A percentile compares a stretch with the other conserved stretches of the same genome.
Evolutionary conservation across 2,888 invertebrate genomes (phyloP).

Genomic region (Pherbina coryleti): DNA sequence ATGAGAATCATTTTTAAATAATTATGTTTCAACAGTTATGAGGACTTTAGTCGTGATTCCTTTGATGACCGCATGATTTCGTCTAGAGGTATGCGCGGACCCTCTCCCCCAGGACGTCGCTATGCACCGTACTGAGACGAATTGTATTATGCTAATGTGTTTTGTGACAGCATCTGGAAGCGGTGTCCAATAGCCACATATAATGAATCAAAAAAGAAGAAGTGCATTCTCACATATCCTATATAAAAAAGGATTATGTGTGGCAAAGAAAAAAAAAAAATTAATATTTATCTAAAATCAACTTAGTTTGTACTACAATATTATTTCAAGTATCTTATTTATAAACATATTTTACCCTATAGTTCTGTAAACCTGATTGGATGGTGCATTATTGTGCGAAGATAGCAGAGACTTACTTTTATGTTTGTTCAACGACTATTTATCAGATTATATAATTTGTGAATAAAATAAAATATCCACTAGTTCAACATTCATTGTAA

Average conservation of each 20-base stretch:
- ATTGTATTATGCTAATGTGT: conserved; percentile 55
- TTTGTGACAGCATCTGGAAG: conserved; percentile 16
- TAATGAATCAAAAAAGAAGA: conserved; percentile 12
- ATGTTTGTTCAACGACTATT: conserved; percentile 1
- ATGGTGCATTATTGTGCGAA: conserved; percentile 16
- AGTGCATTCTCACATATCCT: conserved; percentile 6
- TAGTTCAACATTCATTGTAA: conserved; percentile 5
- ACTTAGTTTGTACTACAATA: not conserved
- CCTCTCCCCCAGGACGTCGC: conserved; percentile 86
- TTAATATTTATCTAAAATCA: not conserved
- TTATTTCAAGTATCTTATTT: not conserved
- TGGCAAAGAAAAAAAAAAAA: not conserved
- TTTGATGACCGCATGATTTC: conserved; percentile 82
- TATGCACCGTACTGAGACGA: conserved; percentile 84
- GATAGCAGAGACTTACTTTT: not conserved
- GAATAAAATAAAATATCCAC: not conserved
- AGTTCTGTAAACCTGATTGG: not conserved
- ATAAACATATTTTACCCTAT: not conserved
- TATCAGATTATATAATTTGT: conserved; percentile 9
- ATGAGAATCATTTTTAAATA: not conserved
- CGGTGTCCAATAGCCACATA: not conserved
- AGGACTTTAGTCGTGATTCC: conserved; percentile 89
- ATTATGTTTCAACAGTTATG: conserved; percentile 76
- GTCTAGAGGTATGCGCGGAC: conserved; percentile 77
- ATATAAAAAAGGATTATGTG: not conserved